These are phyloP conservation scores for Lampris incognitus DNA, from an alignment of 2,113 vertebrate genomes.

Conservation along the genomic window DNA sequence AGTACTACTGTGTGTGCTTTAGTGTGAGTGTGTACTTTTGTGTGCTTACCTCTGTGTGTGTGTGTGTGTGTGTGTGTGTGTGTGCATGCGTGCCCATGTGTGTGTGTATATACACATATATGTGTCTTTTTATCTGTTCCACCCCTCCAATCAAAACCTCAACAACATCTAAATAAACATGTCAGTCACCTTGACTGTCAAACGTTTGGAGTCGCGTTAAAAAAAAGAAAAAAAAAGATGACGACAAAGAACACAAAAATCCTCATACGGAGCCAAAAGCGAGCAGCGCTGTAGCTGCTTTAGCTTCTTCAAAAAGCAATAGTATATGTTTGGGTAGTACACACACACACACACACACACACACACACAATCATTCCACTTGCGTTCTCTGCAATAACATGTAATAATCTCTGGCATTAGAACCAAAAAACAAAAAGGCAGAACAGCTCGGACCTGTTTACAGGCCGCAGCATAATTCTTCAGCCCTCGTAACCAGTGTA, in stretches of 20 bases:
- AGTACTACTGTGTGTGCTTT: slow-evolving; percentile 7
- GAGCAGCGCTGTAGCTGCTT: slow-evolving; percentile 48
- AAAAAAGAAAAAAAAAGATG: slow-evolving; percentile 1
- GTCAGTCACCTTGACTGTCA: slow-evolving; percentile 29
- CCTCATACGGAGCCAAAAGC: slow-evolving; percentile 57
- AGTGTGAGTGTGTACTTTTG: slow-evolving; percentile 8
- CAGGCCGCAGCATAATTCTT: not conserved
- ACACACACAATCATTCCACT: slow-evolving; percentile 45
- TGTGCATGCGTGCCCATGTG: slow-evolving; percentile 21
- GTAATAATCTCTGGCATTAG: slow-evolving; percentile 42
- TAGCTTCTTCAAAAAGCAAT: slow-evolving; percentile 74
- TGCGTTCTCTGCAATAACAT: slow-evolving; percentile 76
- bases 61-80: slow-evolving; percentile 7
- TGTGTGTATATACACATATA: slow-evolving; percentile 3
- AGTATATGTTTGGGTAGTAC: slow-evolving; percentile 53
- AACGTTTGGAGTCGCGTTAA: slow-evolving; percentile 48
- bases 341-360: slow-evolving; percentile 11
- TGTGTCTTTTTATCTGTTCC: slow-evolving; percentile 17
- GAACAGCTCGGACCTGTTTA: not conserved
- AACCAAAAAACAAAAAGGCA: slow-evolving; percentile 48
- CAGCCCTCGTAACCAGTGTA: slow-evolving; percentile 21
- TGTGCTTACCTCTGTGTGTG: slow-evolving; percentile 22
- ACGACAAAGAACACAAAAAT: no score
- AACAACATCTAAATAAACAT: slow-evolving; percentile 29
- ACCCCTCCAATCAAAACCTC: slow-evolving; percentile 31